Evolutionary conservation across 1,140 invertebrate species (phyloP), one percentile per base, ranked within the genome.

Genomic region (Heliconius hermathena): DNA sequence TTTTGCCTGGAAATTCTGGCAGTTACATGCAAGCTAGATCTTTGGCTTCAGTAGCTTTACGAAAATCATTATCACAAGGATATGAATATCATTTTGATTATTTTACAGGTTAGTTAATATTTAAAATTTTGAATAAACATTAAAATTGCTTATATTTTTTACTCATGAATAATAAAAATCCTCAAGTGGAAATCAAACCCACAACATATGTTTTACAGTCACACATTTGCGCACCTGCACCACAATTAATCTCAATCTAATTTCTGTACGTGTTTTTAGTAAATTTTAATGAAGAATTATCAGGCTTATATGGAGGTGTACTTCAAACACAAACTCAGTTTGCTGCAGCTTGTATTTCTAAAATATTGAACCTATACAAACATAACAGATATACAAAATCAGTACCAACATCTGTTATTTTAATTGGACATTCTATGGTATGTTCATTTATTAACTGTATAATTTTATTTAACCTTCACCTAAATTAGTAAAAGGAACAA

Each of bases 351-450:
- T 97, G 97, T 81, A 96, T 99, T 60, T 92, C 96, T 71, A 96
- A 95, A 85, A 97, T 99, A 87, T 91, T 98, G 22, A 95, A 94
- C 57, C 92, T 99, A 46, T 99, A 99, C 87, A 95, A 95, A 78
- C 91, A 84, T 70, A 91, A 93, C 81, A 89, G 86, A 76, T 93
- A 91, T 66, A 92, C 88, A 18, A 93, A 93, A 82, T 81, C 83
- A 74, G 84, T 91, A 81, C 96, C 96, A 52, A 94, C 93, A 26
- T 96, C 96, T 66, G 95, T 99, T 72, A 95, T 98, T 60, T 86
- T 99, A 0, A 97, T 99, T 91, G 98, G 98, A 29, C 98, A 99
- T 95, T 99, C 98, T 4, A 98, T 99, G 97, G 98, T 98, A 95
- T 95, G 95, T 26, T 22, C 49, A 75, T 60, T 60, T 36, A 33